Evolutionary conservation across 30 jellyfish, hydroid and myxozoan species (phyloP), one percentile per base, ranked within the genome.

Genomic region (Catostylus mosaicus): DNA sequence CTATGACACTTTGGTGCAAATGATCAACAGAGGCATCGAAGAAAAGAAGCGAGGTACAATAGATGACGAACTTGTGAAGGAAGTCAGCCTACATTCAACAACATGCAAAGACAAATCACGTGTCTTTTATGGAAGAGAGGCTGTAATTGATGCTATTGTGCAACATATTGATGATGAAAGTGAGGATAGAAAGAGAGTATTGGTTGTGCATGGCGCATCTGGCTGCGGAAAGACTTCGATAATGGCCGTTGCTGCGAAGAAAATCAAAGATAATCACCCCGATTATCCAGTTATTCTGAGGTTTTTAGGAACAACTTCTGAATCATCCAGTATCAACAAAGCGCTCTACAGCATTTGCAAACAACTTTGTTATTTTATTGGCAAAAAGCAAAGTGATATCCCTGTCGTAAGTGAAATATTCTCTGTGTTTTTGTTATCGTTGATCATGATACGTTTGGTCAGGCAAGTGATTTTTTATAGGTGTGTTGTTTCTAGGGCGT

Each of bases 171-270:
- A 74, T 30, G 34, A 43, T 19, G 85, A 74, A 30, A 50, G 67
- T 40, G 75, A 31, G 65, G 75, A 75, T 14, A 59, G 57, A 31
- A 78, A 60, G 23, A 35, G 78, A 6, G 73, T 89, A 1, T 52
- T 91, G 60, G 92, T 84, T 57, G 88, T 91, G 27, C 67, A 91
- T 70, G 98, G 98, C n/a, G 86, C 83, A 35, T 90, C 93, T 23
- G 98, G 98, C 2, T 91, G 98, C 52, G 98, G 98, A 7, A 91
- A 91, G 56, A 91, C 98, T 14, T 85, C 98, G 14, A 50, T 91
- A 0, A 84, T 91, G 94, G 96, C 98, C 19, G 91, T 72, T 18
- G 98, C 98, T 3, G 96, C 89, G 18, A 73, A 80, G 67, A 24
- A 33, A 46, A 51, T 90, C 24, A 85, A 78, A 74, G 85, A 69